Evolutionary conservation across 2,113 vertebrate species (phyloP).

Genomic region (Prolemur simus): DNA sequence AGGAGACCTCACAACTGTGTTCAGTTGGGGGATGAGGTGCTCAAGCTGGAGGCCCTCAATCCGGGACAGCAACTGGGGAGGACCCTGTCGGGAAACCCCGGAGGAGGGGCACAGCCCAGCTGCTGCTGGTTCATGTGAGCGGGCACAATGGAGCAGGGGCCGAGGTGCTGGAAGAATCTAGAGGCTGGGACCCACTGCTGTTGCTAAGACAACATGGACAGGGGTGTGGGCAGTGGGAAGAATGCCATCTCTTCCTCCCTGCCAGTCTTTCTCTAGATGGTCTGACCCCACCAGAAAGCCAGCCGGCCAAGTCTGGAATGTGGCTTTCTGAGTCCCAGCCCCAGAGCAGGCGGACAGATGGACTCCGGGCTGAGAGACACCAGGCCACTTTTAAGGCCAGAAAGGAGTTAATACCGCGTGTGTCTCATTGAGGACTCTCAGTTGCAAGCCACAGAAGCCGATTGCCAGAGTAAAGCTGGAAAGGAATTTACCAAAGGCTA

Average conservation of each 20-base stretch:
- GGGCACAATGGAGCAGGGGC: background rate
- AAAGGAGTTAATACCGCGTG: background rate
- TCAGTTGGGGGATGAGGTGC: background rate
- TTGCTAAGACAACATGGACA: fast-evolving
- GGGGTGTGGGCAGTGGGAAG: background rate
- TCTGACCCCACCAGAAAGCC: background rate
- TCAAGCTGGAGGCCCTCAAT: background rate
- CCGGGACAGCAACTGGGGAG: background rate
- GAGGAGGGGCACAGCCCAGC: background rate
- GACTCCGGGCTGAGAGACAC: too few relatives aligned
- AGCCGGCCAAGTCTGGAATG: background rate
- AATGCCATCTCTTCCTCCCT: background rate
- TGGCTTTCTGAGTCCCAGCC: background rate
- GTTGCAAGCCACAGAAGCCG: background rate
- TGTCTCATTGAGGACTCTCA: background rate
- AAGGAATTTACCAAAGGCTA: background rate
- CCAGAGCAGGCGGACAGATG: background rate
- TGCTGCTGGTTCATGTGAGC: background rate
- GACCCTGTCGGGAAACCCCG: background rate
- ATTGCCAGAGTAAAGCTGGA: background rate
- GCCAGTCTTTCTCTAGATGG: background rate
- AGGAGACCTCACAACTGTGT: background rate
- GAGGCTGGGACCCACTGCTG: background rate
- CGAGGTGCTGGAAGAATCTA: background rate
- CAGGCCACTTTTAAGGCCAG: background rate